phyloP scores from a whole-genome alignment of 1,140 invertebrate genomes.

The Carposina sasakii region DNA sequence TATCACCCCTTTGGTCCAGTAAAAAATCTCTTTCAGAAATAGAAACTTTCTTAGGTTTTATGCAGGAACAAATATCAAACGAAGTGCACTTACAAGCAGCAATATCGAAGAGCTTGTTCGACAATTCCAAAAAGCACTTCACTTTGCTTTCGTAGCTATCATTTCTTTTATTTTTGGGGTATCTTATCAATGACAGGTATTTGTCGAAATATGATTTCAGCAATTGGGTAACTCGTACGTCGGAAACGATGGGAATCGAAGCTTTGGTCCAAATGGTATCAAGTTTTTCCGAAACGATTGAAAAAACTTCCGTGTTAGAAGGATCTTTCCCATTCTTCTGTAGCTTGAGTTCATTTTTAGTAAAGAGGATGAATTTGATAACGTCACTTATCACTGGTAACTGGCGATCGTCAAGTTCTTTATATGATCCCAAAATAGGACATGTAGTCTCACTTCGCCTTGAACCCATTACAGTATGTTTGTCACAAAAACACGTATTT shows the following conservation, averaged over 20 bases:
- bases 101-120: neutral
- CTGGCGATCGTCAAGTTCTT: neutral
- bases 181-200: neutral
- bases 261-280: neutral
- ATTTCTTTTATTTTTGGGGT: neutral
- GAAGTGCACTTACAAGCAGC: slow-evolving; percentile 1
- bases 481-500: too few relatives aligned
- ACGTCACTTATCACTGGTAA: neutral
- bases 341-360: neutral
- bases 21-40: neutral
- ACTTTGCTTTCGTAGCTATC: neutral
- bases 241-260: neutral
- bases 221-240: slow-evolving; percentile 1
- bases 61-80: neutral
- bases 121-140: neutral
- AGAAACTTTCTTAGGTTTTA: neutral
- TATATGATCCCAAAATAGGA: neutral
- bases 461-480: too few relatives aligned
- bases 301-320: neutral
- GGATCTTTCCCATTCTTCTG: neutral
- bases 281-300: neutral
- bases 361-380: neutral
- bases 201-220: neutral
- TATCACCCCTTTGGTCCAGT: slow-evolving; percentile 4
- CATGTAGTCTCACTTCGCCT: too few relatives aligned